A percentile compares a stretch with the other conserved stretches of the same genome.
These are phyloP conservation scores for Muricea muricata DNA, from an alignment of 92 coral and sea anemone species.

Conservation along the genomic window DNA sequence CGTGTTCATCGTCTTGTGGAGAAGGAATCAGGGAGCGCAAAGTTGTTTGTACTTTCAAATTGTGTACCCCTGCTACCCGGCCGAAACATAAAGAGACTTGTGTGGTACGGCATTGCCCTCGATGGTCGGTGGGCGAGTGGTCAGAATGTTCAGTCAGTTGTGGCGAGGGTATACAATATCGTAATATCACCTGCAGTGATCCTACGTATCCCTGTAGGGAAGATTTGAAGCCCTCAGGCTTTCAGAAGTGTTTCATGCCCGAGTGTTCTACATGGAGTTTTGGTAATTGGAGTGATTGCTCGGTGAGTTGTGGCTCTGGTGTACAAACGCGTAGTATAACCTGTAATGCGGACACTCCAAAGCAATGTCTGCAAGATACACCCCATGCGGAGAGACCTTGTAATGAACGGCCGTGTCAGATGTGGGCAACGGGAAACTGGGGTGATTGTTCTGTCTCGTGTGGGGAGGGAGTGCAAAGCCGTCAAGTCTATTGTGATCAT, in stretches of 20 bases:
- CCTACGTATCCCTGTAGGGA: constrained; percentile 71
- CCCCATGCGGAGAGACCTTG: constrained; percentile 64
- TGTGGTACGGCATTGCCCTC: constrained; percentile 62
- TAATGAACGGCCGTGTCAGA: constrained; percentile 71
- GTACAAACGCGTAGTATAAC: constrained; percentile 14
- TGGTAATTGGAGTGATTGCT: constrained; percentile 39
- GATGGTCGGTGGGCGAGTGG: constrained; percentile 34
- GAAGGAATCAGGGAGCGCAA: constrained; percentile 32
- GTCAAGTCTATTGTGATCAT: constrained; percentile 35
- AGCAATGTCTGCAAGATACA: neutral
- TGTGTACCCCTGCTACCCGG: constrained; percentile 70
- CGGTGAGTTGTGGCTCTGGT: constrained; percentile 34
- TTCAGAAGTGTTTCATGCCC: neutral
- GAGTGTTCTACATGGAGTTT: constrained; percentile 33
- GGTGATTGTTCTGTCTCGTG: constrained; percentile 13
- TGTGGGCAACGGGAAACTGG: constrained; percentile 90
- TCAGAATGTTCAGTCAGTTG: constrained; percentile 84
- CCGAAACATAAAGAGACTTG: constrained; percentile 85
- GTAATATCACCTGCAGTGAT: constrained; percentile 81
- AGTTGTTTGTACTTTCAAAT: constrained; percentile 28
- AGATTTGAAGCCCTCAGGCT: constrained; percentile 64
- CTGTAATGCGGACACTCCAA: constrained; percentile 8
- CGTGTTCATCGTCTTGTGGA: constrained; percentile 31
- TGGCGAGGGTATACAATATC: constrained; percentile 83
- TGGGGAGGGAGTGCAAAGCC: constrained; percentile 34